Conservation (phyloP, 2,113 vertebrate species). For the Gopherus flavomarginatus region DNA sequence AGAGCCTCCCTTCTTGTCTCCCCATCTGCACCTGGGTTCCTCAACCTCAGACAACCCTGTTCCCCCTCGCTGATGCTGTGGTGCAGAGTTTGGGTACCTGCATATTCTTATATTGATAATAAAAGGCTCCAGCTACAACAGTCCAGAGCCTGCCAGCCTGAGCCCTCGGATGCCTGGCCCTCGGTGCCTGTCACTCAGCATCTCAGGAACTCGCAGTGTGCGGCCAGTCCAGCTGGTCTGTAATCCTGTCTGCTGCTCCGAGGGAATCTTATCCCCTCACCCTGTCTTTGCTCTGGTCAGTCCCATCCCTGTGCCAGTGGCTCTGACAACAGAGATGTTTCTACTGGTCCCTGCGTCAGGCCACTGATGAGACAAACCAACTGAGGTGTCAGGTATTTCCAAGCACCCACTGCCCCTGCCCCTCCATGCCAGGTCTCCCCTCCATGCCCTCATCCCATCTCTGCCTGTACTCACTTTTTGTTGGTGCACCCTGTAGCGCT, state of each 20-base stretch:
- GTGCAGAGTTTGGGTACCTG: neutral
- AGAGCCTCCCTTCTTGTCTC: neutral
- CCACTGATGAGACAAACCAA: rapidly evolving
- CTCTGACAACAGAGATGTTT: neutral
- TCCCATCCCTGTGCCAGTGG: rapidly evolving
- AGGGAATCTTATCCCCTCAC: neutral
- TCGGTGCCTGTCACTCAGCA: neutral
- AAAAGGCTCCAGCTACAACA: neutral
- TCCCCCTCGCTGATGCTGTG: neutral
- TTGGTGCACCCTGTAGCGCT: slow-evolving; percentile 44
- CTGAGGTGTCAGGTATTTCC: rapidly evolving
- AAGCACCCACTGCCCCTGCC: rapidly evolving
- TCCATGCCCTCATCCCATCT: neutral
- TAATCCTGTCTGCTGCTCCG: neutral
- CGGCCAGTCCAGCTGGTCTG: neutral
- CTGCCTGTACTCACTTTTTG: slow-evolving; percentile 2
- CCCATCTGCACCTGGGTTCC: neutral
- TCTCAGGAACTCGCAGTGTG: neutral
- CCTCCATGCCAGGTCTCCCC: neutral
- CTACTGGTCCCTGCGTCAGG: neutral
- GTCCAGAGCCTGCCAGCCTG: neutral
- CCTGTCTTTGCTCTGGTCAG: rapidly evolving
- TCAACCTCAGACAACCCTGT: neutral
- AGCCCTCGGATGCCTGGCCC: neutral
- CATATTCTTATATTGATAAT: neutral